A percentile compares a stretch with the other conserved stretches of the same genome.
phyloP scores from a whole-genome alignment of 2,113 vertebrate genomes.

The Aix galericulata region DNA sequence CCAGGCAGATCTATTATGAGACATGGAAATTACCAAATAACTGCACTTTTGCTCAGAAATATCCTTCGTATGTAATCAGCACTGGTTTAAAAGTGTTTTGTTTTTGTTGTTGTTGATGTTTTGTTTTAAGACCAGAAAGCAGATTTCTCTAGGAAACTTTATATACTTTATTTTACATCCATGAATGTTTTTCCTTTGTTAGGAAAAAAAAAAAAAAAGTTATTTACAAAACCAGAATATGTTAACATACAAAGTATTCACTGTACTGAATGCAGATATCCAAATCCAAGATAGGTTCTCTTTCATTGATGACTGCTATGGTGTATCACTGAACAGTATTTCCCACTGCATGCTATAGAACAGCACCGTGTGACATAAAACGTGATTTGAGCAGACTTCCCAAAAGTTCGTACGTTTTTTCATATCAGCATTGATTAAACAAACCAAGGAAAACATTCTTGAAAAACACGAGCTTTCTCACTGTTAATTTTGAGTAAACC shows the following conservation, averaged over 20 bases:
- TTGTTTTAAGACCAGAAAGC: not conserved
- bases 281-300: not conserved
- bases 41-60: not conserved
- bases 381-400: not conserved
- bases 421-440: not conserved
- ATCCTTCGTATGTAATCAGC: not conserved
- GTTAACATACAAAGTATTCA: not conserved
- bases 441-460: not conserved
- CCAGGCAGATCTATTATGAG: not conserved
- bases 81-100: not conserved
- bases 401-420: not conserved
- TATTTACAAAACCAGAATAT: not conserved
- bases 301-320: not conserved
- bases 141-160: not conserved
- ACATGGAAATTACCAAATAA: not conserved
- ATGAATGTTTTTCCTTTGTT: not conserved
- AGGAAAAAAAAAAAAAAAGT: not conserved
- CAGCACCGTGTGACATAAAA: not conserved
- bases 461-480: not conserved
- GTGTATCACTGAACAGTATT: not conserved
- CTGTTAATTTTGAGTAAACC: constrained; percentile 82
- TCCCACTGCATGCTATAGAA: not conserved
- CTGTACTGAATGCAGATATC: fast-evolving
- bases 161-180: constrained; percentile 21
- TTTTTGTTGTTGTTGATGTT: too few relatives aligned